Conservation (phyloP, 2,113 vertebrate genomes). For the Vimba vimba region DNA sequence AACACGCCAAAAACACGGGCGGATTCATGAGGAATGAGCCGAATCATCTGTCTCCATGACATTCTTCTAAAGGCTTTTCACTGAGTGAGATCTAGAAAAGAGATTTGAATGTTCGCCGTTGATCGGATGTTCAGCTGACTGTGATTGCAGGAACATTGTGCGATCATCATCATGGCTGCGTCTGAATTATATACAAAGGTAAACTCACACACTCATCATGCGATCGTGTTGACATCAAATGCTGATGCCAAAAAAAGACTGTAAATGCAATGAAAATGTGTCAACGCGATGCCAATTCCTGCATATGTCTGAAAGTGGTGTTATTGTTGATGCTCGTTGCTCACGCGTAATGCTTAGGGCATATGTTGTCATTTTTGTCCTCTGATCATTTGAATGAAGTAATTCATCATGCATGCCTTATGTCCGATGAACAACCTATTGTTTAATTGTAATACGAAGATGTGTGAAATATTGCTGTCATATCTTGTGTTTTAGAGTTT, state of each 20-base stretch:
- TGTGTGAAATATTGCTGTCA: neutral
- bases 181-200: constrained; percentile 96
- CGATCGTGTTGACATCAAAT: neutral
- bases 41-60: neutral
- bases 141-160: constrained; percentile 65
- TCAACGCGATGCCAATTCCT: neutral
- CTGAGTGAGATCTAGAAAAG: neutral
- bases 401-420: neutral
- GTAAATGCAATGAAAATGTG: neutral
- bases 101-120: neutral
- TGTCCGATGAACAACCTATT: neutral
- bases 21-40: constrained; percentile 51
- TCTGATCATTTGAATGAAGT: neutral
- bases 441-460: neutral
- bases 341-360: neutral
- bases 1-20: constrained; percentile 70
- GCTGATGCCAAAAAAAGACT: neutral
- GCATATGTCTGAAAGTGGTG: neutral
- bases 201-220: constrained; percentile 51
- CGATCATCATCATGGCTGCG: constrained; percentile 83
- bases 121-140: constrained; percentile 60
- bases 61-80: neutral
- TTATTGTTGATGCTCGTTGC: neutral
- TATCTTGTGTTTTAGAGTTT: neutral
- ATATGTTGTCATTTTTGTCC: constrained; percentile 22